A percentile compares a stretch with the other conserved stretches of the same genome.
phyloP scores from a whole-genome alignment of 2,113 vertebrate genomes.

The Calidris pygmaea region DNA sequence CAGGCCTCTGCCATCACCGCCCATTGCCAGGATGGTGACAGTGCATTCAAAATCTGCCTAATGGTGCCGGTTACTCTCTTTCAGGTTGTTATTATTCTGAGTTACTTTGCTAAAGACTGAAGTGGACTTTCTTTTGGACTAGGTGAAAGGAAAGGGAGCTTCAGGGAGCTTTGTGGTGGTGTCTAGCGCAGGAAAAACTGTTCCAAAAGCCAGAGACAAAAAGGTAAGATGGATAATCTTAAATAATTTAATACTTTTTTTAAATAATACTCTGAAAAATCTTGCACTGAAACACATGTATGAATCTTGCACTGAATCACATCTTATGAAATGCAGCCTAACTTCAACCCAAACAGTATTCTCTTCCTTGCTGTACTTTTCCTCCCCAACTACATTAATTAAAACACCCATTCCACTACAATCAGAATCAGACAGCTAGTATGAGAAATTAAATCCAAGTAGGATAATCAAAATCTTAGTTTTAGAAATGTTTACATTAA shows the following conservation, averaged over 20 bases:
- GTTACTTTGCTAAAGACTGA: slow-evolving; percentile 4
- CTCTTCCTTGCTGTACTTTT: not conserved
- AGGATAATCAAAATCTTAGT: not conserved
- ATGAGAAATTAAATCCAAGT: not conserved
- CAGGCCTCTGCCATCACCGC: not conserved
- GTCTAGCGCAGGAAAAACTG: slow-evolving; percentile 81
- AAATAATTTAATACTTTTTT: not conserved
- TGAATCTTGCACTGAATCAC: not conserved
- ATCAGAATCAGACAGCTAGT: not conserved
- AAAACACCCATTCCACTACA: not conserved
- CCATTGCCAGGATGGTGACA: not conserved
- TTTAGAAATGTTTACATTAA: not conserved
- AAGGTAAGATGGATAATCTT: slow-evolving; percentile 76
- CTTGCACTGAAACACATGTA: not conserved
- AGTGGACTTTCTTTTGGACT: not conserved
- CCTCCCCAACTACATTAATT: not conserved
- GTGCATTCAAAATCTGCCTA: not conserved
- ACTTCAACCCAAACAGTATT: not conserved
- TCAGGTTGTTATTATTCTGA: not conserved
- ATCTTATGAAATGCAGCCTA: not conserved
- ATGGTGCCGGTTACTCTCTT: not conserved
- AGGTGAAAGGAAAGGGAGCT: slow-evolving; percentile 96
- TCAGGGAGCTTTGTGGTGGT: slow-evolving; percentile 92
- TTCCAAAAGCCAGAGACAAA: slow-evolving; percentile 77
- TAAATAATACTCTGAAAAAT: not conserved